These are phyloP conservation scores for Diplosoma virens DNA, from an alignment of 23 tunicate genomes.

Conservation along the genomic window DNA sequence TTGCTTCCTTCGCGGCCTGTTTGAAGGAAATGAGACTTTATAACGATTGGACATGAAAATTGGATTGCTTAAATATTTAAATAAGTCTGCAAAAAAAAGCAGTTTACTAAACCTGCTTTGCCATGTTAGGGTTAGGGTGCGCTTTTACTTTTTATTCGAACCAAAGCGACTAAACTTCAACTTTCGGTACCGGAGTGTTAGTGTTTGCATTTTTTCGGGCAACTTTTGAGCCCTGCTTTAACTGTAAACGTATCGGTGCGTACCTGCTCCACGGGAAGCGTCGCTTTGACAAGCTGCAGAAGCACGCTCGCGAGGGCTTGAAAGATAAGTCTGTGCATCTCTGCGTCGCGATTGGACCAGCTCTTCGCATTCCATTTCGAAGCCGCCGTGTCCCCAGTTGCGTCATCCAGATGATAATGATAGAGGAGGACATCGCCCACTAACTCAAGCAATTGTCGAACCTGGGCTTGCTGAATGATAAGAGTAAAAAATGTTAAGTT, in stretches of 20 bases:
- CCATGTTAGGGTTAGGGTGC: too few relatives aligned
- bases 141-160: too few relatives aligned
- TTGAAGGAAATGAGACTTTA: too few relatives aligned
- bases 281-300: constrained; percentile 45
- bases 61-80: too few relatives aligned
- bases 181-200: too few relatives aligned
- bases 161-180: too few relatives aligned
- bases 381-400: not conserved
- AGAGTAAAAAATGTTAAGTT: too few relatives aligned
- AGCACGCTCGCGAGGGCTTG: constrained; percentile 44
- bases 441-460: constrained; percentile 46
- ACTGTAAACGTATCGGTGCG: too few relatives aligned
- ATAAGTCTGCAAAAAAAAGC: too few relatives aligned
- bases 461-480: constrained; percentile 44
- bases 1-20: constrained; percentile 28
- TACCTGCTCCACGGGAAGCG: constrained; percentile 63
- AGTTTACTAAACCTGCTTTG: not conserved
- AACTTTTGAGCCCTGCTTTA: too few relatives aligned
- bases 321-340: constrained; percentile 62
- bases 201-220: too few relatives aligned
- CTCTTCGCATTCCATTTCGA: constrained; percentile 34
- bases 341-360: constrained; percentile 35
- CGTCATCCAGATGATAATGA: constrained; percentile 62
- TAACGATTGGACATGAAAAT: too few relatives aligned
- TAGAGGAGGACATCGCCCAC: constrained; percentile 51